Base-by-base conservation (phyloP, 2,888 invertebrate species). In the Caenorhabditis panamensis region DNA sequence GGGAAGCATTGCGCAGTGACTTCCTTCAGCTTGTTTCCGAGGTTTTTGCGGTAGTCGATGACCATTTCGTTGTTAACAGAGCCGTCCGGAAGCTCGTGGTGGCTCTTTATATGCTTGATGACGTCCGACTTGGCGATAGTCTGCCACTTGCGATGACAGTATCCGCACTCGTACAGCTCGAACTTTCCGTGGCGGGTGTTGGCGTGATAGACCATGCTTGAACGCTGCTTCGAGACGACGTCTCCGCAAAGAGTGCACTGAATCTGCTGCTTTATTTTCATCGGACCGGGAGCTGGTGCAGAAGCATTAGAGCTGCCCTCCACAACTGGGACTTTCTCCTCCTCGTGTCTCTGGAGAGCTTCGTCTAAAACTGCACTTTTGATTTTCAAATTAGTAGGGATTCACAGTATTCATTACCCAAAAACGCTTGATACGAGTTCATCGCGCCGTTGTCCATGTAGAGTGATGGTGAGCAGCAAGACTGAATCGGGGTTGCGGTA, bases 81-180 rank as follows among this genome's bases (percentile, higher is more conserved):
- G n/a, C 64, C 75, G 26, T 69, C 66, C 3, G 53, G 20, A 0
- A n/a, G n/a, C 16, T 64, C 64, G 20, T 75, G 80, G 47, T 85
- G 85, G 20, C 68, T 79, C 66, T 76, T 81, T 0, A 86, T 76
- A 56, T 86, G 86, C 59, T 84, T 86, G 28, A 83, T 44, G 13
- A 86, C 84, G 44, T 86, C 86, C 3, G 82, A 82, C n/a, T 82
- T 82, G 5, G 86, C 86, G 9, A 86, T 86, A 4, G 86, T 86
- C 51, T 83, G 75, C 84, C 84, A 86, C n/a, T 66, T 82, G 63
- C 83, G 81, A 20, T 77, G 56, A 64, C 86, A 86, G 13, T 63
- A 63, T 31, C 71, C 64, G 44, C 86, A 86, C 54, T 82, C 68
- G 59, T 81, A 85, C 13, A 85, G 77, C 11, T 81, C 73, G 24